phyloP scores from a whole-genome alignment of 2,888 invertebrate species.

The Archips xylosteana region DNA sequence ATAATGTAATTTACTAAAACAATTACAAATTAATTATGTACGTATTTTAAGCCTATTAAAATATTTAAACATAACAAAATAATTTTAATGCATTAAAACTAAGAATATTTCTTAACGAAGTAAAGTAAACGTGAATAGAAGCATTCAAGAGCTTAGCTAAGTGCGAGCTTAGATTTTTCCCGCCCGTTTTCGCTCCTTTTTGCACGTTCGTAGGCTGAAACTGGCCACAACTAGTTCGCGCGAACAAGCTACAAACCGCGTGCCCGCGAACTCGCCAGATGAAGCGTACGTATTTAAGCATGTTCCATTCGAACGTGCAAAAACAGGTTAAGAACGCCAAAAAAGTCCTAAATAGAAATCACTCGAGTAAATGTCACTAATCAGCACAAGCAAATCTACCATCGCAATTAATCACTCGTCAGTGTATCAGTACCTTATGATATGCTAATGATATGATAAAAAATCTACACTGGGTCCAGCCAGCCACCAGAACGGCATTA shows the following conservation, averaged over 20 bases:
- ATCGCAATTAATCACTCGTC: constrained; percentile 59
- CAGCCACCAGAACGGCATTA: constrained; percentile 64
- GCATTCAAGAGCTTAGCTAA: constrained; percentile 13
- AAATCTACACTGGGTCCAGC: constrained; percentile 80
- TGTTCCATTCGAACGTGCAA: background rate
- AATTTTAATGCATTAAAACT: background rate
- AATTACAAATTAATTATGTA: constrained; percentile 1
- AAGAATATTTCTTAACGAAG: constrained; percentile 19
- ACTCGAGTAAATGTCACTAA: constrained; percentile 11
- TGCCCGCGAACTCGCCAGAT: too few relatives aligned
- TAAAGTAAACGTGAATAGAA: constrained; percentile 26
- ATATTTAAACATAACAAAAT: constrained; percentile 33
- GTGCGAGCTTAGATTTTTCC: background rate
- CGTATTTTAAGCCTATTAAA: constrained; percentile 19
- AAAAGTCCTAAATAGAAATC: background rate
- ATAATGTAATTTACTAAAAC: background rate
- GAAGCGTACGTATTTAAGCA: too few relatives aligned
- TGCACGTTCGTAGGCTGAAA: background rate
- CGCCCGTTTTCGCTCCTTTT: background rate
- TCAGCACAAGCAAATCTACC: constrained; percentile 54
- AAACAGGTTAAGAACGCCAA: background rate
- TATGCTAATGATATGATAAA: constrained; percentile 85
- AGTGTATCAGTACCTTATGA: constrained; percentile 68
- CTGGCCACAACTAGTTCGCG: background rate
- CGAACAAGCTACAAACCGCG: too few relatives aligned